A percentile compares a stretch with the other conserved stretches of the same genome.
These are phyloP conservation scores for Leptinotarsa haldemani DNA, from an alignment of 2,888 invertebrate genomes.

Conservation along the genomic window DNA sequence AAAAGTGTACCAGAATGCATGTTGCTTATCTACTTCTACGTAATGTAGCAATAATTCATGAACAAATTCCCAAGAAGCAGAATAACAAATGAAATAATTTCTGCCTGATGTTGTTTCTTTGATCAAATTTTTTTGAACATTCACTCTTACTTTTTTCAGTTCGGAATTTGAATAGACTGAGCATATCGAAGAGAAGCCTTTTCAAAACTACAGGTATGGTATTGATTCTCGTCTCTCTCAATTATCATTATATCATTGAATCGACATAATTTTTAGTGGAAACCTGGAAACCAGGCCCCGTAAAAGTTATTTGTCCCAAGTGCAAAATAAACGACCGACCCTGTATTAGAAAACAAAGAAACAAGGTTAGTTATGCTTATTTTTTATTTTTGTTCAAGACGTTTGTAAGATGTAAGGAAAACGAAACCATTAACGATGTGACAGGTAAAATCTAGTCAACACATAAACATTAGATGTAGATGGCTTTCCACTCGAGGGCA, in stretches of 20 bases:
- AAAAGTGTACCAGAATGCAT: no score
- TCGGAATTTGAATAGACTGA: neutral
- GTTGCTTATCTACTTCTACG: no score
- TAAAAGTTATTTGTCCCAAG: conserved; percentile 54
- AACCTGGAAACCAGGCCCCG: conserved; percentile 60
- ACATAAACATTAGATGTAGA: no score
- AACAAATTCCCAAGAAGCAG: no score
- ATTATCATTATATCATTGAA: conserved; percentile 1
- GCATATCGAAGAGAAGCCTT: conserved; percentile 17
- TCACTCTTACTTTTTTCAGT: conserved; percentile 2
- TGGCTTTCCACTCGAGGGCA: no score
- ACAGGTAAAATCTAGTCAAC: no score
- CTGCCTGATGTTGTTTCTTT: neutral
- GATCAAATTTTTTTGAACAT: neutral
- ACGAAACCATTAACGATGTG: no score
- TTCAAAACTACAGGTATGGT: conserved; percentile 48
- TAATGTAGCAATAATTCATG: no score
- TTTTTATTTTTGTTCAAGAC: no score
- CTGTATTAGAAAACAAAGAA: conserved; percentile 60
- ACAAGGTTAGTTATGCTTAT: conserved; percentile 53
- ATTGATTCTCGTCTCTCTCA: neutral
- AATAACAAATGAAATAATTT: no score
- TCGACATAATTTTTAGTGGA: conserved; percentile 53
- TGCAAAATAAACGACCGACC: conserved; percentile 57
- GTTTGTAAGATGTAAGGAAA: no score